phyloP scores from a whole-genome alignment of 1,140 invertebrate species.

The Bursaphelenchus mucronatus region DNA sequence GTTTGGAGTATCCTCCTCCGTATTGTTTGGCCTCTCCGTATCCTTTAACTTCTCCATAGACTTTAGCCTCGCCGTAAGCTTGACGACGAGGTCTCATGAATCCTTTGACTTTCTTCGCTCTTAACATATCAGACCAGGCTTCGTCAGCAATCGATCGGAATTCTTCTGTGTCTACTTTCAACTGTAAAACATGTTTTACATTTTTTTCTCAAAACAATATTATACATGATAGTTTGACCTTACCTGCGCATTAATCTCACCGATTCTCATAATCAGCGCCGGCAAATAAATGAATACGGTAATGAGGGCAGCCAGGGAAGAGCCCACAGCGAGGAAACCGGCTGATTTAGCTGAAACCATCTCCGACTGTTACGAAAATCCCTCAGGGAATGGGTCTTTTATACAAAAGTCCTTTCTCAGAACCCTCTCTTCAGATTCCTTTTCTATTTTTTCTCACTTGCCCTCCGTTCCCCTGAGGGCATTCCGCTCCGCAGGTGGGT shows the following conservation, averaged over 20 bases:
- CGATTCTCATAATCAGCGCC: constrained; percentile 48
- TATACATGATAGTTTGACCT: constrained; percentile 8
- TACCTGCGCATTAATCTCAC: constrained; percentile 52
- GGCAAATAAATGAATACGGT: constrained; percentile 50
- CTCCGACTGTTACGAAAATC: background rate
- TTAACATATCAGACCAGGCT: constrained; percentile 50
- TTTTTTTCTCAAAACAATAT: background rate
- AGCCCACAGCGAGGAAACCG: constrained; percentile 46
- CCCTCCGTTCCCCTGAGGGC: too few relatives aligned
- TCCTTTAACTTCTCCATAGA: constrained; percentile 23
- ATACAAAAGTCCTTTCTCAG: too few relatives aligned
- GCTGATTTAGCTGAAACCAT: constrained; percentile 49
- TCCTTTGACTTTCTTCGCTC: constrained; percentile 17
- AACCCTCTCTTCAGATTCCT: too few relatives aligned
- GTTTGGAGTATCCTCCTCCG: too few relatives aligned
- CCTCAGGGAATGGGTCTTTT: too few relatives aligned
- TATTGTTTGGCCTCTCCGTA: too few relatives aligned
- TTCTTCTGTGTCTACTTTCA: constrained; percentile 53
- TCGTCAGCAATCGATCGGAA: constrained; percentile 51
- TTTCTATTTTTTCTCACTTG: too few relatives aligned
- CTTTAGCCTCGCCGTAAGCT: constrained; percentile 45
- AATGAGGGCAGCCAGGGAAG: constrained; percentile 43
- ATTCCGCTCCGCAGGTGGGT: too few relatives aligned
- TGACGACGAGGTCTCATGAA: constrained; percentile 13
- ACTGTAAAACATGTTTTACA: constrained; percentile 37